Conservation (phyloP, 2,797 vertebrate genomes). For the Parotocinclus haroldoi region DNA sequence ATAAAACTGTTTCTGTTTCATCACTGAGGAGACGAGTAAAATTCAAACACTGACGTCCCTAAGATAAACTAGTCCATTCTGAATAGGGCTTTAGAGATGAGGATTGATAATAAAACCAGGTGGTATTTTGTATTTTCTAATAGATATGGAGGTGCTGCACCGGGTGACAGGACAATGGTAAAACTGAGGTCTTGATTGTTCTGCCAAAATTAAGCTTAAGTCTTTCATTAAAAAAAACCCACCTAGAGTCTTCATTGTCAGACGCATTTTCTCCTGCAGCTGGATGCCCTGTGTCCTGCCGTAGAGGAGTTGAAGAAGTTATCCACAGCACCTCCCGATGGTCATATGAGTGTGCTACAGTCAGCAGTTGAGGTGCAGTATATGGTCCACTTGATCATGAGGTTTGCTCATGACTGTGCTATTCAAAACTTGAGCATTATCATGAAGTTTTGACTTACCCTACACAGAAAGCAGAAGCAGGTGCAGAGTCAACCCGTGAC, state of each 20-base stretch:
- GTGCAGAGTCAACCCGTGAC: constrained; percentile 79
- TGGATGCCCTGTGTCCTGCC: constrained; percentile 88
- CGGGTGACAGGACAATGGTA: constrained; percentile 94
- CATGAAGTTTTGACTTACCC: background rate
- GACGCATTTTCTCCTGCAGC: constrained; percentile 57
- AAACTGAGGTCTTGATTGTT: constrained; percentile 18
- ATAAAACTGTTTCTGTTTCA: too few relatives aligned
- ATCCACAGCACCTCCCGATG: constrained; percentile 51
- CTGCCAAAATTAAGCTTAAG: background rate
- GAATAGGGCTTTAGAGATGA: too few relatives aligned
- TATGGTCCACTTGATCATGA: background rate
- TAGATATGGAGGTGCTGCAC: constrained; percentile 87
- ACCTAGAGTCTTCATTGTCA: background rate
- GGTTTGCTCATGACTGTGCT: background rate
- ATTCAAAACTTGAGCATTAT: background rate
- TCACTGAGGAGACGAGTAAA: too few relatives aligned
- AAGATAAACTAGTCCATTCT: too few relatives aligned
- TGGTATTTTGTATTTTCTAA: constrained; percentile 7
- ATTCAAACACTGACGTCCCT: too few relatives aligned
- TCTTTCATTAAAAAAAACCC: background rate
- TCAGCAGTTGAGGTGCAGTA: constrained; percentile 74
- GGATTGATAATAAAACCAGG: too few relatives aligned
- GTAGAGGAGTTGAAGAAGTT: constrained; percentile 74
- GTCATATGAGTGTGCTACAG: constrained; percentile 65
- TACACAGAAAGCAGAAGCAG: constrained; percentile 74